Evolutionary conservation across 2,113 vertebrate genomes (phyloP).

Genomic region (Condylura cristata): DNA sequence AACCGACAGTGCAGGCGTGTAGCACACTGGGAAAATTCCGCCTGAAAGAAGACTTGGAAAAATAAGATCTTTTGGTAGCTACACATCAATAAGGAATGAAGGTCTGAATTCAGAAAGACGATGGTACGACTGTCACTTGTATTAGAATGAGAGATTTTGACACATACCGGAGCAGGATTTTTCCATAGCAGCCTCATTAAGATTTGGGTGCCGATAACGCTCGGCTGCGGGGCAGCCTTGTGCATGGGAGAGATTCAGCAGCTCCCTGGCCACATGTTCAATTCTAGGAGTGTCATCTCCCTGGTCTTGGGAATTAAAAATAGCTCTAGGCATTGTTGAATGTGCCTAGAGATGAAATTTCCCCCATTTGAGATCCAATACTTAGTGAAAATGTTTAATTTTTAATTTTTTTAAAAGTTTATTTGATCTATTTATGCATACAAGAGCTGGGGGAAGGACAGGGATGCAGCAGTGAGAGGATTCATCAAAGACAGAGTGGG

Average conservation of each 20-base stretch:
- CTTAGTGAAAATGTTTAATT: neutral
- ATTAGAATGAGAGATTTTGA: conserved; percentile 38
- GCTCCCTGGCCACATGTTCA: neutral
- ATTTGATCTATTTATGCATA: too few relatives aligned
- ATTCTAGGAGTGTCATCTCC: neutral
- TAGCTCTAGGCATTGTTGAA: neutral
- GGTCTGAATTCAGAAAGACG: conserved; percentile 1
- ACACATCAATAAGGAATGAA: neutral
- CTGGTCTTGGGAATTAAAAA: neutral
- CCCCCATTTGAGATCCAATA: neutral
- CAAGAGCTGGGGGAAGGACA: too few relatives aligned
- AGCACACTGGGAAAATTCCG: neutral
- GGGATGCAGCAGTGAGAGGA: too few relatives aligned
- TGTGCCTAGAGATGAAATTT: neutral
- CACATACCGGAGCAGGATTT: neutral
- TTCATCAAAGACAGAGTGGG: too few relatives aligned
- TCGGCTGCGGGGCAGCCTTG: neutral
- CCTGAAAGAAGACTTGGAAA: neutral
- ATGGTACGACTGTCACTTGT: neutral
- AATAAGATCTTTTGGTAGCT: conserved; percentile 21
- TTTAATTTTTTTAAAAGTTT: too few relatives aligned
- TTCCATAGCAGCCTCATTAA: neutral
- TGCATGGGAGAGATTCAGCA: neutral
- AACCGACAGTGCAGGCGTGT: neutral
- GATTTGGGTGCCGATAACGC: neutral